Evolutionary conservation across 2,113 vertebrate species (phyloP), one percentile per base, ranked within the genome.

Genomic region (Vulpes ferrilata): DNA sequence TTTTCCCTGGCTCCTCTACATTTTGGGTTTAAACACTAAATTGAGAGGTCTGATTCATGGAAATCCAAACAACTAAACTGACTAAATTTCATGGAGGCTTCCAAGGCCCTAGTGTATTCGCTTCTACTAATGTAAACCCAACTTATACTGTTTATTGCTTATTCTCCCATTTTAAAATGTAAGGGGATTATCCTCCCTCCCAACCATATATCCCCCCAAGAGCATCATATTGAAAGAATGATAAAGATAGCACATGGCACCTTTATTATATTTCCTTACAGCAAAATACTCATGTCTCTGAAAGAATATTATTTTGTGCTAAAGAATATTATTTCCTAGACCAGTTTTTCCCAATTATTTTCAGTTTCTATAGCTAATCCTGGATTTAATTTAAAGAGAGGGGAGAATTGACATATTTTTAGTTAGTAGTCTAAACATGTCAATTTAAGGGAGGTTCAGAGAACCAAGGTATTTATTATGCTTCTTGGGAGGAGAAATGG

Each of bases 341-440:
- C 25, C n/a, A 59, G 48, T 69, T 95, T 85, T 80, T 7, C 16
- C 10, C 15, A 51, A 17, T 87, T 92, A 82, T 97, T 97, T 97
- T 90, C 4, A 13, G 27, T 94, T 80, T 95, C 74, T 93, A 64
- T 64, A 65, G 35, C 27, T 90, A 74, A 92, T 96, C 19, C 25
- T 51, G 11, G 27, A 93, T 95, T 93, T 96, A 73, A 67, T 90
- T 97, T 78, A 92, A 90, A 93, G 22, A 59, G 67, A 95, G 35
- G 38, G 78, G 64, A 96, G 79, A 73, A 57, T 97, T 95, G 32
- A 85, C 86, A 86, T 96, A 57, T 76, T 94, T 97, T 95, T 69
- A 62, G 48, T 84, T 71, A 76, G 53, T 55, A 71, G 76, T 83
- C 76, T 96, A 94, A 97, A 96, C 60, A 93, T 91, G 62, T 93